Evolutionary conservation across 2,797 vertebrate species (phyloP).

Genomic region (Diglossa cyanea): DNA sequence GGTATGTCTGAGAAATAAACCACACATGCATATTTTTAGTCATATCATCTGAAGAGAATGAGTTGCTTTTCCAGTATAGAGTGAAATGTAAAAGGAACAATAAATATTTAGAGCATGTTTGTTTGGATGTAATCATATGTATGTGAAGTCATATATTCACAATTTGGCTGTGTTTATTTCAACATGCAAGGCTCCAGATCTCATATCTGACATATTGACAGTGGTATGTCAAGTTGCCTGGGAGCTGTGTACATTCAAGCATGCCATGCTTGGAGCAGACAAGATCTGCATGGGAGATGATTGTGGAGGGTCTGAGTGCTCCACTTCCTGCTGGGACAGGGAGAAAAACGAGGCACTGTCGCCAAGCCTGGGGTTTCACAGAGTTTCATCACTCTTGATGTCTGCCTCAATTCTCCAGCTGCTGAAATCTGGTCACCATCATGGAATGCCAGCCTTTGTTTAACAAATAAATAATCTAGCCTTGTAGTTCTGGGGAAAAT

Average conservation of each 20-base stretch:
- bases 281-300: background rate
- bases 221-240: background rate
- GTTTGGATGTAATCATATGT: background rate
- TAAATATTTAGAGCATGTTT: background rate
- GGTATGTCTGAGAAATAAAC: background rate
- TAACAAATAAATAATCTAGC: background rate
- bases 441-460: background rate
- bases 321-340: background rate
- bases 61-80: background rate
- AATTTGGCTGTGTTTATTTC: constrained; percentile 29
- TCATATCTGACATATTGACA: background rate
- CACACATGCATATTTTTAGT: background rate
- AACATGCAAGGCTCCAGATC: background rate
- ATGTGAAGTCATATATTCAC: background rate
- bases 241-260: background rate
- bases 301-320: background rate
- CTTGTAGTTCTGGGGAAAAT: background rate
- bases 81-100: background rate
- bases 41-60: background rate
- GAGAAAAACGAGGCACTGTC: background rate
- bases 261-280: background rate
- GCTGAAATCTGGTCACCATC: background rate
- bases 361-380: background rate
- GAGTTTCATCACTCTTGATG: background rate
- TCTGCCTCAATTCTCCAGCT: background rate